A percentile compares a stretch with the other conserved stretches of the same genome.
Conservation (phyloP, 2,113 vertebrate species). For the Peromyscus californicus region DNA sequence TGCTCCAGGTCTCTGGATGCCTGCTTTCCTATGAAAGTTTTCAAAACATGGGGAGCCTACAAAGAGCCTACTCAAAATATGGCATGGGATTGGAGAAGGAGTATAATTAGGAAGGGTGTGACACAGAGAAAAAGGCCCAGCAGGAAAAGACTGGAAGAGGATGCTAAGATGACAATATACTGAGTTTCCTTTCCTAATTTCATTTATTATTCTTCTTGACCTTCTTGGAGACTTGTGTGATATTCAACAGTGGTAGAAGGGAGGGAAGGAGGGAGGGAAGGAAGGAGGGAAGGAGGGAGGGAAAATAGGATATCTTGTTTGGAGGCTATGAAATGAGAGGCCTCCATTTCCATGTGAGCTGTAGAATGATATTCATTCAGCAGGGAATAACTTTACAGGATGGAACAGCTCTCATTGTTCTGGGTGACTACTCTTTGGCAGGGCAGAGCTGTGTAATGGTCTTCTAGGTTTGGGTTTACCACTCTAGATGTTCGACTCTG, state of each 20-base stretch:
- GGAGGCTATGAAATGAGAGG: neutral
- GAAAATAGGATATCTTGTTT: neutral
- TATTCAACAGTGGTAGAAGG: neutral
- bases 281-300: neutral
- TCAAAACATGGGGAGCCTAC: neutral
- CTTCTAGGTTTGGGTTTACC: neutral
- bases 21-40: neutral
- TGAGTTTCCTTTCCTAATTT: slow-evolving; percentile 20
- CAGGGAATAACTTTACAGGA: neutral
- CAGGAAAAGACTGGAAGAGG: neutral
- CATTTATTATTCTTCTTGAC: neutral
- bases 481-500: neutral
- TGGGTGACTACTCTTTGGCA: rapidly evolving
- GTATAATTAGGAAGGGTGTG: neutral
- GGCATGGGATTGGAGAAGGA: neutral
- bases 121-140: neutral
- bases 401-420: neutral
- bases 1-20: neutral
- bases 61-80: neutral
- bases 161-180: neutral
- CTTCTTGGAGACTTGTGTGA: neutral
- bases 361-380: neutral
- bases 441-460: neutral
- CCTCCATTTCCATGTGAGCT: rapidly evolving
- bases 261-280: neutral